Evolutionary conservation across 2,888 invertebrate species (phyloP).

Genomic region (Lasius fuliginosus): DNA sequence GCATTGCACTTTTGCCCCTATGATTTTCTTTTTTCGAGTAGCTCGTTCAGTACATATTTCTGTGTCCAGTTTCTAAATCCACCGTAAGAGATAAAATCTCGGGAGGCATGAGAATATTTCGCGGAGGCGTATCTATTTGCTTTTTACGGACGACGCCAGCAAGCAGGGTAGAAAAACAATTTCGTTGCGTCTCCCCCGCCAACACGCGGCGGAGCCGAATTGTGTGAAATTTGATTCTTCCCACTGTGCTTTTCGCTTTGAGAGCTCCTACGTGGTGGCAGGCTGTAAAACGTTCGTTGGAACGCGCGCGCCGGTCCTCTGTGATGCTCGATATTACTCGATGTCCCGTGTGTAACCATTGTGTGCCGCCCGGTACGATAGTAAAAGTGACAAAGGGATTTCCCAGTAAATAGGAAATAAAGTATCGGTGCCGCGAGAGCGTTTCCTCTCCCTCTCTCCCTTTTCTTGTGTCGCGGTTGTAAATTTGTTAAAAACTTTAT

Average conservation of each 20-base stretch:
- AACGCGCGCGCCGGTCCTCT: slow-evolving; percentile 59
- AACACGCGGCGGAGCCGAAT: slow-evolving; percentile 58
- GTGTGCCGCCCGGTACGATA: slow-evolving; percentile 31
- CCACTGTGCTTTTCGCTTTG: slow-evolving; percentile 56
- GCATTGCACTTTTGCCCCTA: not conserved
- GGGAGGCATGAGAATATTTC: slow-evolving; percentile 37
- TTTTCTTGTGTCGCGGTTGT: slow-evolving; percentile 41
- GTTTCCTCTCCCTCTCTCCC: not conserved
- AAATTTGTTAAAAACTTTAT: slow-evolving; percentile 57
- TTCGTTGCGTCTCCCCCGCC: slow-evolving; percentile 52
- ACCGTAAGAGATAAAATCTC: slow-evolving; percentile 40
- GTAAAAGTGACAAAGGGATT: slow-evolving; percentile 66
- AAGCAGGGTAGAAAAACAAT: slow-evolving; percentile 66
- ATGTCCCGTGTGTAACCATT: slow-evolving; percentile 51
- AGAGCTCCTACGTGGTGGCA: slow-evolving; percentile 60
- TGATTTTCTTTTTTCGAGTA: slow-evolving; percentile 7
- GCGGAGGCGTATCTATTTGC: slow-evolving; percentile 42
- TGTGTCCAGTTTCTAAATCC: slow-evolving; percentile 53
- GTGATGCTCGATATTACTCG: slow-evolving; percentile 68
- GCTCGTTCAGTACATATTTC: slow-evolving; percentile 11
- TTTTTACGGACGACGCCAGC: slow-evolving; percentile 39
- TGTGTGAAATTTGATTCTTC: slow-evolving; percentile 64
- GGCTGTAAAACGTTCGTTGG: slow-evolving; percentile 65
- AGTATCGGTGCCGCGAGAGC: slow-evolving; percentile 47
- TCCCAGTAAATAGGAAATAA: slow-evolving; percentile 65